Evolutionary conservation across 2,113 vertebrate species (phyloP), one percentile per base, ranked within the genome.

Genomic region (Callospermophilus lateralis): DNA sequence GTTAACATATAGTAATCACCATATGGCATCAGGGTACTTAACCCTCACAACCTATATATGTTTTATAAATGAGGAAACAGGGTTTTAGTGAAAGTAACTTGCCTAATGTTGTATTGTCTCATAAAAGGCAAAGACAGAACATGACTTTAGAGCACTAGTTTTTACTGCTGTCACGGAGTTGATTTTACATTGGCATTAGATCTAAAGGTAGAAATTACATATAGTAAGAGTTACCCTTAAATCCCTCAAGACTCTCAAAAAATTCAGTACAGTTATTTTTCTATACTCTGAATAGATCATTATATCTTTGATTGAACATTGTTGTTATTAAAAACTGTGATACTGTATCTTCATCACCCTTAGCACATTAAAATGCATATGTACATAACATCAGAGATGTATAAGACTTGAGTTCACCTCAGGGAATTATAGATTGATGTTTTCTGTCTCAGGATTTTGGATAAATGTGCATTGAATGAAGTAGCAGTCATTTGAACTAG

Each of bases 231-330:
- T 90, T 81, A 85, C 15, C 37, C 42, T 67, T 83, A 79, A 83
- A 37, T 84, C 42, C 24, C 32, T 89, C 6, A 79, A 39, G 16
- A 73, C 37, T 88, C 53, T 7, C 30, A 74, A 70, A 94, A 51
- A 92, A 73, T 39, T 79, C 13, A 84, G 22, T n/a, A 85, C 16
- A 58, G 26, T 90, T 76, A 53, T 72, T 80, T 94, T 37, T 83
- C 45, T 83, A 26, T n/a, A 39, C 4, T 76, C 79, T 20, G 19
- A 80, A 45, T 79, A 79, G 39, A 55, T 92, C 37, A 63, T 10
- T 76, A 4, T 79, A 93, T 92, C n/a, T 84, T 95, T 86, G 30
- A 6, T 77, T 91, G 51, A 96, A 84, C 48, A 68, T 93, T 51
- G 6, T 93, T 51, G 6, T 93, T 92, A 79, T 67, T 51, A 68